Conservation (phyloP, 1,140 invertebrate species). For the Pygmarrhopalites habei region DNA sequence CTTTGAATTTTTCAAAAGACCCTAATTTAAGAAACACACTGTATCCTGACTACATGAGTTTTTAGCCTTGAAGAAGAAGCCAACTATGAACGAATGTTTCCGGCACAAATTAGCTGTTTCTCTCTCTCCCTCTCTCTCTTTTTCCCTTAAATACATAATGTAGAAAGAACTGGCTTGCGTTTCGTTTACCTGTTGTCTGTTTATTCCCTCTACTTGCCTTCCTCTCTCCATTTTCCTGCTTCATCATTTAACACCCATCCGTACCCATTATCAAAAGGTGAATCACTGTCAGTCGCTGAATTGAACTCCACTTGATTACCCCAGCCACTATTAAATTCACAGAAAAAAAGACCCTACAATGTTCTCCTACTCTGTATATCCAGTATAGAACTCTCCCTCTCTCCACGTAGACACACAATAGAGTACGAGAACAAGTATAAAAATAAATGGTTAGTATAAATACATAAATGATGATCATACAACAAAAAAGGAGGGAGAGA, state of each 20-base stretch:
- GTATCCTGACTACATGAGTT: constrained; percentile 1
- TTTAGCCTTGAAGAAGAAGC: constrained; percentile 39
- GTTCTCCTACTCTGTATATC: not conserved
- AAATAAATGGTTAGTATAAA: too few relatives aligned
- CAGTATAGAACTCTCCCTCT: not conserved
- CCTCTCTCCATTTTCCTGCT: constrained; percentile 32
- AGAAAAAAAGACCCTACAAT: not conserved
- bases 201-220: too few relatives aligned
- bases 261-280: constrained; percentile 34
- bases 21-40: too few relatives aligned
- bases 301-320: constrained; percentile 20
- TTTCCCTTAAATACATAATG: too few relatives aligned
- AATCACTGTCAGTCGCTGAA: constrained; percentile 16
- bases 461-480: not conserved
- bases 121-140: not conserved
- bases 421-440: not conserved
- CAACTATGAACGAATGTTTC: too few relatives aligned
- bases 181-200: too few relatives aligned
- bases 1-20: not conserved
- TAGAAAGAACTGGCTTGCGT: not conserved
- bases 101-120: constrained; percentile 33
- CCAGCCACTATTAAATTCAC: constrained; percentile 3
- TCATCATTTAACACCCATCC: constrained; percentile 38
- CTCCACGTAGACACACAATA: not conserved
- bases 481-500: not conserved